Evolutionary conservation across 2,113 vertebrate species (phyloP).

Genomic region (Himantopus leucocephalus): DNA sequence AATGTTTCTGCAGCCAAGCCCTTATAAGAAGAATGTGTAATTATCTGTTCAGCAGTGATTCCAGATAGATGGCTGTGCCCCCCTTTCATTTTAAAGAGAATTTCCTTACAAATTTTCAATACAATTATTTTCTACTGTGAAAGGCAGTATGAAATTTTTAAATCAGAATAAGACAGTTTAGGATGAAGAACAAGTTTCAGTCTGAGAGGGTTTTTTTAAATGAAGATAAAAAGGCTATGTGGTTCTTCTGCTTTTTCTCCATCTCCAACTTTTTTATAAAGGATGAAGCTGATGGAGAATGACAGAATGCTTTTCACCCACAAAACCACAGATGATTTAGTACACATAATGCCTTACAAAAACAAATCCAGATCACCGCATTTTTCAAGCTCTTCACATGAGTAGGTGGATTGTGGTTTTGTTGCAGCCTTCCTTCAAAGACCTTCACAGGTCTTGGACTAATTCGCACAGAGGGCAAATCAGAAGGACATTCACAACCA

Average conservation of each 20-base stretch:
- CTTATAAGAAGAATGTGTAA: background rate
- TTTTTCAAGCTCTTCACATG: background rate
- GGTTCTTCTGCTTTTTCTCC: background rate
- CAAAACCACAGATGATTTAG: background rate
- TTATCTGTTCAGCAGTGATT: background rate
- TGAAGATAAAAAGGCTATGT: background rate
- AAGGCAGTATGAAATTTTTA: background rate
- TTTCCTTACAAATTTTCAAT: background rate
- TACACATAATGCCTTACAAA: background rate
- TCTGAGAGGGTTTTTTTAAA: background rate
- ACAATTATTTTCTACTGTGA: background rate
- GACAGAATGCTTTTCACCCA: background rate
- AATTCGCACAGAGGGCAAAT: background rate
- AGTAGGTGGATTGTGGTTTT: background rate
- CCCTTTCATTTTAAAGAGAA: background rate
- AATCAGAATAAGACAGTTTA: background rate
- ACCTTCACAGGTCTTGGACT: background rate
- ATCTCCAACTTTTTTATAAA: background rate
- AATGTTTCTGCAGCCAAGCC: background rate
- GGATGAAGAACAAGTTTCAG: background rate
- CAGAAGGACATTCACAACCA: background rate
- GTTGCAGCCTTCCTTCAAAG: background rate
- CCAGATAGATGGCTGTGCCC: background rate
- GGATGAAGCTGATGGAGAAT: background rate
- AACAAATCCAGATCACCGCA: background rate